Base-by-base conservation (phyloP, 2,113 vertebrate species). In the Eubucco bourcierii region DNA sequence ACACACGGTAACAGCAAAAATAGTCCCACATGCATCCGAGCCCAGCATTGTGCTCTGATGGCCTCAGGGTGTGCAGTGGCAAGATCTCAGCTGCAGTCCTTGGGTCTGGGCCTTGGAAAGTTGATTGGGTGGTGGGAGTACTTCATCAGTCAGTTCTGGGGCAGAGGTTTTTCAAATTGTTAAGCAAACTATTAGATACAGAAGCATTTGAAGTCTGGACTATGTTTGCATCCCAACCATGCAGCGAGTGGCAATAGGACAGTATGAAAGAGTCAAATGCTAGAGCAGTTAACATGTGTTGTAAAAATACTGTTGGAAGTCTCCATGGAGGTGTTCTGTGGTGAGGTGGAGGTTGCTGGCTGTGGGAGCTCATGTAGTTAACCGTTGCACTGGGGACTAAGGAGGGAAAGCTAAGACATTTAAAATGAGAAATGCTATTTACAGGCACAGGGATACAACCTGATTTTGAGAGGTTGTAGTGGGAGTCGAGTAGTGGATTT, bases 251-350 rank as follows among this genome's bases (percentile, higher is more conserved):
- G 47, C 33, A 65, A 9, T 5, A 1, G 0, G 8, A 2, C 3
- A 9, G 21, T 4, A 0, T 6, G 3, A 1, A 5, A 17, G 63
- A 41, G n/a, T 29, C 63, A 8, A 25, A 12, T 12, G 12, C 7
- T 1, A 0, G 28, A 58, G 68, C 5, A 8, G 63, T 29, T 53
- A 4, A 10, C 1, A 0, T 4, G 0, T 4, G 31, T 46, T 16
- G 7, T 5, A 8, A 6, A 21, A 78, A 3, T 7, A 1, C 10
- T 4, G 12, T 13, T 1, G 33, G 56, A 63, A 23, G 12, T n/a
- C 23, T 7, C 5, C 0, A 0, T 5, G 13, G 3, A 9, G 9
- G 7, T 8, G 0, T 9, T 53, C 0, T 0, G 18, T 39, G 29
- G 25, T 18, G 29, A 15, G 14, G 20, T 17, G 16, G 15, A 14